These are phyloP conservation scores for Oreortyx pictus DNA, from an alignment of 2,797 vertebrate genomes.

Conservation along the genomic window DNA sequence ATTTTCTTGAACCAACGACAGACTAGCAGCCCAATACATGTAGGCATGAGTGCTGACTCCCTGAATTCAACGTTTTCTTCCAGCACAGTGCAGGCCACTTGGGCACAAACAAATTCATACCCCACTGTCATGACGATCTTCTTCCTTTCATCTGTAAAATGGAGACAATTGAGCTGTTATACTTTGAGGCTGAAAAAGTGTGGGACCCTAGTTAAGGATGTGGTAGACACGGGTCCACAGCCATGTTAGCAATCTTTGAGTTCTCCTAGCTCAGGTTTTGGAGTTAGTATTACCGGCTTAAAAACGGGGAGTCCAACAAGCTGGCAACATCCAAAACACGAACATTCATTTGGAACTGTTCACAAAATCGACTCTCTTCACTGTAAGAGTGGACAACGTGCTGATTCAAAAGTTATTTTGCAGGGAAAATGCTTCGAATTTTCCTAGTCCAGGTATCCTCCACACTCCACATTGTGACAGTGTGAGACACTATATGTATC, in stretches of 20 bases:
- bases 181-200: neutral
- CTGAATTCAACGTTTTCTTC: neutral
- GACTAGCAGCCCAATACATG: neutral
- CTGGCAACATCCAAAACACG: neutral
- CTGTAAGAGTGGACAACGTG: neutral
- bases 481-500: neutral
- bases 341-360: neutral
- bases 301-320: neutral
- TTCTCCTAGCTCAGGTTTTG: neutral
- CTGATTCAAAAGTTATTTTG: neutral
- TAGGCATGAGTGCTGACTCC: neutral
- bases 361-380: neutral
- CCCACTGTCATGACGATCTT: neutral
- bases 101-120: neutral
- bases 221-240: neutral
- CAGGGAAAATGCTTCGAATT: neutral
- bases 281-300: neutral
- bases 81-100: accelerated
- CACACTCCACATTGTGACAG: neutral
- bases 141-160: neutral
- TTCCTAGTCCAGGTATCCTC: neutral
- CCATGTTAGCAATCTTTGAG: neutral
- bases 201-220: neutral
- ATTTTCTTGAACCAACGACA: accelerated
- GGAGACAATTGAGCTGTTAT: neutral